Evolutionary conservation across 2,797 vertebrate genomes (phyloP), one percentile per base, ranked within the genome.

Genomic region (Chelidonichthys spinosus): DNA sequence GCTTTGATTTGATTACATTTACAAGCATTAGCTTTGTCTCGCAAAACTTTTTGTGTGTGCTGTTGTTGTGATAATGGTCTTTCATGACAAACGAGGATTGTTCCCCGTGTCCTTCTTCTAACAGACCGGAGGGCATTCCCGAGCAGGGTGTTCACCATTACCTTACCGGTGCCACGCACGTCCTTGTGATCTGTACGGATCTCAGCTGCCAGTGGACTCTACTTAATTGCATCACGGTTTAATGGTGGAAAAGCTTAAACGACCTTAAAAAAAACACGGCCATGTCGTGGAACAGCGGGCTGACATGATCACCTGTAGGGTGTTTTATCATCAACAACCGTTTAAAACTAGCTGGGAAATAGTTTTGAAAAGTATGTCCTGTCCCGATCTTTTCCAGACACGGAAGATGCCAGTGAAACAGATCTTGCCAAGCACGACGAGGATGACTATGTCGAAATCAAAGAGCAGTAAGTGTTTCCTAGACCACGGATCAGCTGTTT

Each of bases 391-490:
- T 69, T 36, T 36, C 50, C 86, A 99, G 98, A 99, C 87, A 99
- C 98, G 0, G 98, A 99, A 90, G 98, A 99, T 94, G 98, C 98
- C 80, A 99, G 98, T 72, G 98, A 99, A 89, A 99, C 98, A 1
- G 98, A 99, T 83, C 90, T 98, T 78, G 97, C 97, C 61, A 99
- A 99, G 84, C 98, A 99, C 0, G 97, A 99, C 25, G 98, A 98
- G 58, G 96, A 98, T 70, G 97, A 99, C 88, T 99, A 97, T 62
- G 97, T 99, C 55, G 98, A 99, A 92, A 98, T 98, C 93, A 99
- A 99, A 92, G 98, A 99, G 76, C 97, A 99, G 98, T 99, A 86
- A 96, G 97, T 96, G 84, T 71, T 79, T 46, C 62, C 15, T 14
- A 3, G 55, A 11, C n/a, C 5, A 2, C 2, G 11, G 13, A 64